These are phyloP conservation scores for Thamnophis elegans DNA, from an alignment of 2,797 vertebrate species.

Conservation along the genomic window DNA sequence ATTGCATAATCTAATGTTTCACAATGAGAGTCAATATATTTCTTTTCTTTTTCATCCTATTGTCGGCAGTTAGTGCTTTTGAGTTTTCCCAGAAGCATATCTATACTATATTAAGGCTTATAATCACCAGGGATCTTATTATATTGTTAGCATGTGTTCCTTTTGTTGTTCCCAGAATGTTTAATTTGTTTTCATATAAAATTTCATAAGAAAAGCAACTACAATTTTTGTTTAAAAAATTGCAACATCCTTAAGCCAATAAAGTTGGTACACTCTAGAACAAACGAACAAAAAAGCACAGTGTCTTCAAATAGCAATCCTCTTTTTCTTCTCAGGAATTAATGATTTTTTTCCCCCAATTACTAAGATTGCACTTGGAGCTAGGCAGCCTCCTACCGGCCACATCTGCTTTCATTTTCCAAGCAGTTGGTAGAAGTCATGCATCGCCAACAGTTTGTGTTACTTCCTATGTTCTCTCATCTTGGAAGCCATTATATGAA, in stretches of 20 bases:
- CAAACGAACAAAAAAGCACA: neutral
- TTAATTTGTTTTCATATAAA: neutral
- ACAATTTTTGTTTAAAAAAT: neutral
- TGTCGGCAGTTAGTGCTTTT: neutral
- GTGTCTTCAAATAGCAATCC: neutral
- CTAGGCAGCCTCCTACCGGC: slow-evolving; percentile 54
- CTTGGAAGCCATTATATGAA: slow-evolving; percentile 59
- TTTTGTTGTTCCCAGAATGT: neutral
- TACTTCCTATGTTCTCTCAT: slow-evolving; percentile 55
- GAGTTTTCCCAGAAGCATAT: neutral
- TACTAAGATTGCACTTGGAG: slow-evolving; percentile 44
- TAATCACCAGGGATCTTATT: neutral
- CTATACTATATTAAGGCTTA: neutral
- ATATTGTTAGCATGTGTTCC: neutral
- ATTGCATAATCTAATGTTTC: neutral
- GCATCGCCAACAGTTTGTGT: slow-evolving; percentile 47
- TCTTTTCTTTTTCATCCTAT: neutral
- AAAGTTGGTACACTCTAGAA: neutral
- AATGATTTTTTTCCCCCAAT: neutral
- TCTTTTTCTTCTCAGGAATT: neutral
- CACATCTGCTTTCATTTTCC: slow-evolving; percentile 67
- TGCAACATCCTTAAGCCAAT: neutral
- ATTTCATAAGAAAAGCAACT: neutral
- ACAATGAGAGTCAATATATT: neutral
- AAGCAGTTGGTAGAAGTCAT: slow-evolving; percentile 64